Evolutionary conservation across 2,113 vertebrate genomes (phyloP), one percentile per base, ranked within the genome.

Genomic region (Sprattus sprattus): DNA sequence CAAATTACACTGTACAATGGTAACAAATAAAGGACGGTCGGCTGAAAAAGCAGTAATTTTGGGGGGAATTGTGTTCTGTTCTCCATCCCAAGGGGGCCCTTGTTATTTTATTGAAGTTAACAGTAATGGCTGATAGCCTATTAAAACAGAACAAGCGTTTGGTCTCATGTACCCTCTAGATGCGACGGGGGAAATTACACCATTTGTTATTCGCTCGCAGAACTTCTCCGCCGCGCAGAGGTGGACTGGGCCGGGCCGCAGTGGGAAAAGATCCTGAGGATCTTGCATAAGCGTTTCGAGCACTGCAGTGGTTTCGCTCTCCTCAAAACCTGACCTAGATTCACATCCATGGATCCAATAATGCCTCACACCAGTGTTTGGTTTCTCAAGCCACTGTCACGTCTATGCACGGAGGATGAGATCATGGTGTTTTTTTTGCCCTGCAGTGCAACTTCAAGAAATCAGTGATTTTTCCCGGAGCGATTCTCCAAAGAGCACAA

Each of bases 111-210:
- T 25, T 81, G 54, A 81, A 81, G 75, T 50, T 71, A 82, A 20
- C 80, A 49, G 45, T 78, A 25, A 22, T 84, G 49, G 83, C 32
- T 86, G 81, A 82, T 84, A 81, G 71, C 45, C 85, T 78, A 18
- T 82, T 81, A 8, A 83, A 83, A 25, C 28, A 81, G 18, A 45
- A 32, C 81, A 57, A 54, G 39, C 83, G 28, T 52, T 54, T 15
- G 60, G 78, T 52, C 67, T 28, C 22, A 22, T 10, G 10, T 71
- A 28, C 49, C 67, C 20, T 87, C 28, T 3, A 44, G 86, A 39
- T 71, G 60, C 22, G 25, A 25, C 10, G 20, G n/a, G 20, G 50
- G 60, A 67, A 67, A 67, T 67, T 67, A 22, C 60, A 25, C 60
- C 60, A 67, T 67, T 67, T 25, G 20, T 67, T 25, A 67, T 25